Evolutionary conservation across 2,888 invertebrate species (phyloP), one percentile per base, ranked within the genome.

Genomic region (Macrophya annulata): DNA sequence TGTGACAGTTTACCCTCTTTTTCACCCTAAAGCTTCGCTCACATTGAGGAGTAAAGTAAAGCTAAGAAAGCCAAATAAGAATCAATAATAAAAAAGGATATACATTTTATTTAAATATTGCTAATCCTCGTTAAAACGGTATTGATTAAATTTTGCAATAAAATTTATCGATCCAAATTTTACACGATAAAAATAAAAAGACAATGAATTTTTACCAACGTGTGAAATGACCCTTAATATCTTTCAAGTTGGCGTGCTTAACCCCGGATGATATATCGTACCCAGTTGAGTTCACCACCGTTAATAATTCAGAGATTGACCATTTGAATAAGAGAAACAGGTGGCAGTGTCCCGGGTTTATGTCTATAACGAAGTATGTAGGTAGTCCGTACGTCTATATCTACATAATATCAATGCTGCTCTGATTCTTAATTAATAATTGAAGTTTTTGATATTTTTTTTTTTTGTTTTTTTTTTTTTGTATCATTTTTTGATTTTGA

Each of bases 1-100:
- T 85, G 87, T 85, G 87, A 86, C 82, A 87, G 87, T 87, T 87
- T 86, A 85, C 62, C 79, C 59, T 62, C 43, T 10, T 59, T 62
- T 37, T 15, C 51, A 51, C 76, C 51, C 51, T 51, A 9, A 77
- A 51, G 76, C n/a, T 25, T 31, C 48, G 51, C 37, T 51, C 76
- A 77, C 76, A 77, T 37, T 68, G 37, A 5, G 17, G 17, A 62
- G 25, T 43, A n/a, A 48, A 45, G 31, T 12, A 51, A 8, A 51
- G 31, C 15, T 25, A 17, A 21, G 17, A 5, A 31, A 8, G 65
- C 15, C 10, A 10, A 45, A 45, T 1, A 21, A 10, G 40, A 17
- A 68, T 68, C 17, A 5, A 31, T 6, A 37, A 68, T 15, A 15
- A 17, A 17, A 40, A 15, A 40, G 40, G 37, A 71, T 10, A 25